Percentiles rank a stretch among this genome's conserved stretches.
phyloP scores from a whole-genome alignment of 2,113 vertebrate species.

The Aegotheles bennettii region DNA sequence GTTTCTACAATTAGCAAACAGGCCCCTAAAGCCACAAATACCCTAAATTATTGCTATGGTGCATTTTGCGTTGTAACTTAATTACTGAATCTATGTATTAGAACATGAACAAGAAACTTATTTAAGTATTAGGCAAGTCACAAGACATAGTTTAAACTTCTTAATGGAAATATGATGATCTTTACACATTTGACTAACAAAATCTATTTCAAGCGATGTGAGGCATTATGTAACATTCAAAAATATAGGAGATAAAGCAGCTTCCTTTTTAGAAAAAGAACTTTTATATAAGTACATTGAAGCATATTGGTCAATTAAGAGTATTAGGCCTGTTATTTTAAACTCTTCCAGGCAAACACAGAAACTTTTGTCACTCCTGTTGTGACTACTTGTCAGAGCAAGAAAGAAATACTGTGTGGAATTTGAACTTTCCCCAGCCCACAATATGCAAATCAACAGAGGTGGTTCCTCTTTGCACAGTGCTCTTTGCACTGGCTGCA shows the following conservation, averaged over 20 bases:
- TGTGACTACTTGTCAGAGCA: neutral
- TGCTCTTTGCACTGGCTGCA: neutral
- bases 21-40: constrained; percentile 11
- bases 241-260: neutral
- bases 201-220: neutral
- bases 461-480: accelerated
- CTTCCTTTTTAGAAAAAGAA: neutral
- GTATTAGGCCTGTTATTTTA: neutral
- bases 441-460: neutral
- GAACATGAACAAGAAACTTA: neutral
- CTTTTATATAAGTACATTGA: neutral
- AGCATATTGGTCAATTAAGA: neutral
- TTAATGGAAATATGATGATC: neutral
- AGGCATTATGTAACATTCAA: neutral
- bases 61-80: constrained; percentile 19
- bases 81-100: neutral
- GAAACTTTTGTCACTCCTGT: neutral
- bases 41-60: neutral
- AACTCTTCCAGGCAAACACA: neutral
- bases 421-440: neutral
- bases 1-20: constrained; percentile 18
- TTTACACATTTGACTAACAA: neutral
- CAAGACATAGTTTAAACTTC: neutral
- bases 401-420: neutral
- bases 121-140: neutral